Evolutionary conservation across 2,888 invertebrate species (phyloP).

Genomic region (Andrena camellia): DNA sequence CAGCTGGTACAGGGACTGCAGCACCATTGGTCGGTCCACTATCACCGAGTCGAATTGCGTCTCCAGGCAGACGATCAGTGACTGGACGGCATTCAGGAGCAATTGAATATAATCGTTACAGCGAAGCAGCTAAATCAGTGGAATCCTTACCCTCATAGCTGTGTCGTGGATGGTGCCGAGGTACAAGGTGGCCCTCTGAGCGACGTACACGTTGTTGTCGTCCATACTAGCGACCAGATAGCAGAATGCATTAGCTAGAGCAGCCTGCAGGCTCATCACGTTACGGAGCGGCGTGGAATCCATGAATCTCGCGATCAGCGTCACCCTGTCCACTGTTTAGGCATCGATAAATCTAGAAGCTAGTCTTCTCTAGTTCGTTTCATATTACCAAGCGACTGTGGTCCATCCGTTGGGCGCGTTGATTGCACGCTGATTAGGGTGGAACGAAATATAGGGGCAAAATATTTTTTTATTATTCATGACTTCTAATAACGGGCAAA

Average conservation of each 20-base stretch:
- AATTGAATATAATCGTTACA: background rate
- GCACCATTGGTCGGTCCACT: constrained; percentile 97
- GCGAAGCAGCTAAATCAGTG: background rate
- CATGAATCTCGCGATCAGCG: constrained; percentile 96
- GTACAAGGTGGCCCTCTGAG: constrained; percentile 96
- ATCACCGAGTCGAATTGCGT: constrained; percentile 99
- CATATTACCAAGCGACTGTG: background rate
- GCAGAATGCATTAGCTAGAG: constrained; percentile 98
- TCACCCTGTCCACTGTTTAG: constrained; percentile 93
- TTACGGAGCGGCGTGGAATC: constrained; percentile 95
- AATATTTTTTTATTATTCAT: no score
- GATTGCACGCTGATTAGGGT: no score
- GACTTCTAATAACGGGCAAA: no score
- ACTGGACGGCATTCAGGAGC: constrained; percentile 85
- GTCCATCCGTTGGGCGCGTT: no score
- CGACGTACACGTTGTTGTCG: constrained; percentile 97
- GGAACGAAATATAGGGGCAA: no score
- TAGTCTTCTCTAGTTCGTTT: background rate
- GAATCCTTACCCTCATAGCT: constrained; percentile 90
- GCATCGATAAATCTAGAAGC: background rate
- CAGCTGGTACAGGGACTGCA: constrained; percentile 97
- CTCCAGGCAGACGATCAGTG: constrained; percentile 96
- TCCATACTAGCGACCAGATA: constrained; percentile 98
- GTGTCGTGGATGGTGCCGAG: constrained; percentile 97
- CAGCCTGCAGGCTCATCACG: constrained; percentile 94